phyloP scores from a whole-genome alignment of 2,888 invertebrate species.

The Melanostoma scalare region DNA sequence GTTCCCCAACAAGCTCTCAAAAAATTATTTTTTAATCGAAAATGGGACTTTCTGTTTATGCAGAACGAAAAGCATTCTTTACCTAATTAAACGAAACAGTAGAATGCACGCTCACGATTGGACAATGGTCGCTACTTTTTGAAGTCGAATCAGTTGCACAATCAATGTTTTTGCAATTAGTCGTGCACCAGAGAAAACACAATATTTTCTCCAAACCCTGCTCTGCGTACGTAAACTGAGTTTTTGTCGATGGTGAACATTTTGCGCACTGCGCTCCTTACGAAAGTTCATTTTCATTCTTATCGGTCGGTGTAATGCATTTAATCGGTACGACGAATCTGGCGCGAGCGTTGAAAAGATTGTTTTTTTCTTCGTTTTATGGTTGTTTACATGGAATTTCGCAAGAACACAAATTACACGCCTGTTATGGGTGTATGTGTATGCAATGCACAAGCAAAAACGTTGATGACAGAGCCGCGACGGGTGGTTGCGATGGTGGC shows the following conservation, averaged over 20 bases:
- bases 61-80: slow-evolving; percentile 14
- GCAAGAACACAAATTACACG: slow-evolving; percentile 67
- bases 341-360: slow-evolving; percentile 45
- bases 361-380: slow-evolving; percentile 51
- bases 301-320: slow-evolving; percentile 70
- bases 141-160: slow-evolving; percentile 30
- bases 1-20: slow-evolving; percentile 5
- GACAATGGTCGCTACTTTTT: slow-evolving; percentile 21
- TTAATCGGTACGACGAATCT: slow-evolving; percentile 67
- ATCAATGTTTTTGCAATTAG: slow-evolving; percentile 63
- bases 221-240: neutral
- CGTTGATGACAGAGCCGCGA: slow-evolving; percentile 1
- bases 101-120: slow-evolving; percentile 30
- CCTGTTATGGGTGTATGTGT: slow-evolving; percentile 41
- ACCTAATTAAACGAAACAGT: slow-evolving; percentile 34
- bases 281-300: slow-evolving; percentile 68
- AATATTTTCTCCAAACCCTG: slow-evolving; percentile 8
- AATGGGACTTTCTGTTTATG: neutral
- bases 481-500: slow-evolving; percentile 26
- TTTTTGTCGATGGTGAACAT: slow-evolving; percentile 1
- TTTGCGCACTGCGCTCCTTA: slow-evolving; percentile 1
- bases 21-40: neutral
- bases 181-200: neutral
- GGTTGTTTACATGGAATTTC: slow-evolving; percentile 69
- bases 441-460: slow-evolving; percentile 10